phyloP scores from a whole-genome alignment of 1,140 invertebrate species.

The Drosophila murphyi region DNA sequence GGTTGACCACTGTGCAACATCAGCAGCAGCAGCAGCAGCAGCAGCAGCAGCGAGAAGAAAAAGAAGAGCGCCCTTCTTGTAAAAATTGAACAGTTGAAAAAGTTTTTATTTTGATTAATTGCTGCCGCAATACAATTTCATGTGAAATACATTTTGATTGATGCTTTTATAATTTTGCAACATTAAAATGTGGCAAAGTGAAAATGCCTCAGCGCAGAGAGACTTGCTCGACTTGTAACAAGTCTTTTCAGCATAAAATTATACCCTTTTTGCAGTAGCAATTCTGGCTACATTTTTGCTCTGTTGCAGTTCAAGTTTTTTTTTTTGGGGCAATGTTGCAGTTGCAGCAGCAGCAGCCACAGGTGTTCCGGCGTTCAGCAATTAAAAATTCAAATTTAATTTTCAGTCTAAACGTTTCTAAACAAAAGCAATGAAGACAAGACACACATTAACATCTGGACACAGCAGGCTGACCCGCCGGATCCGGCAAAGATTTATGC shows the following conservation, averaged over 20 bases:
- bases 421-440: constrained; percentile 70
- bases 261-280: not conserved
- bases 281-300: not conserved
- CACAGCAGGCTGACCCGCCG: constrained; percentile 51
- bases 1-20: constrained; percentile 25
- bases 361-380: constrained; percentile 62
- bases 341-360: constrained; percentile 44
- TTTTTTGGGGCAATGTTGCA: constrained; percentile 7
- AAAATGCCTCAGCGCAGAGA: not conserved
- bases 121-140: constrained; percentile 57
- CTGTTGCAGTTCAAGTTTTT: constrained; percentile 12
- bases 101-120: constrained; percentile 71
- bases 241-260: too few species aligned
- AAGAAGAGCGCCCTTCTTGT: constrained; percentile 32
- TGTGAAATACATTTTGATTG: constrained; percentile 69
- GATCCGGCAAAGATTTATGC: constrained; percentile 65
- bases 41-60: not conserved
- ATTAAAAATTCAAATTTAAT: constrained; percentile 80
- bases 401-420: constrained; percentile 76
- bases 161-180: constrained; percentile 75
- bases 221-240: too few species aligned
- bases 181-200: constrained; percentile 12
- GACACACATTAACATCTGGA: constrained; percentile 27
- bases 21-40: not conserved
- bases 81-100: constrained; percentile 69